Base-by-base conservation (phyloP, 2,888 invertebrate species). In the Tinea semifulvella region DNA sequence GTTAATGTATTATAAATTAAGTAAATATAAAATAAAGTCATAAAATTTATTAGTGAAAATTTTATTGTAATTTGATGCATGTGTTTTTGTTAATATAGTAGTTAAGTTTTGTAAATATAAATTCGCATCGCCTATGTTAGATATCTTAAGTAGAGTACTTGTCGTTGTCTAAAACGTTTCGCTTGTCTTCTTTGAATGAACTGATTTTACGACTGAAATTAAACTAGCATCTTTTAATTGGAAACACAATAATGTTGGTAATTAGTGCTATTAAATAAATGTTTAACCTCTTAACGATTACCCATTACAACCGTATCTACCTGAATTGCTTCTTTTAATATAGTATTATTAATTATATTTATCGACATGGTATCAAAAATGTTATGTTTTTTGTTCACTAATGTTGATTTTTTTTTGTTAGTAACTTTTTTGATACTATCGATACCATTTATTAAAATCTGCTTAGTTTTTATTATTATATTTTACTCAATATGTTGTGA, bases 121-220 rank as follows among this genome's bases (percentile, higher is more conserved):
- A n/a, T n/a, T n/a, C n/a, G n/a, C n/a, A n/a, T n/a, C n/a, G n/a
- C n/a, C n/a, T n/a, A n/a, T n/a, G n/a, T n/a, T n/a, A n/a, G n/a
- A n/a, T n/a, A n/a, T n/a, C n/a, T n/a, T n/a, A n/a, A n/a, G n/a
- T n/a, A n/a, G n/a, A n/a, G n/a, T n/a, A n/a, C n/a, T n/a, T n/a
- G n/a, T n/a, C n/a, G n/a, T n/a, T n/a, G n/a, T n/a, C n/a, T n/a
- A n/a, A n/a, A n/a, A n/a, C n/a, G n/a, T n/a, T n/a, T n/a, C n/a
- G n/a, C n/a, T n/a, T n/a, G n/a, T n/a, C n/a, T n/a, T n/a, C n/a
- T n/a, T n/a, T n/a, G n/a, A n/a, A n/a, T n/a, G n/a, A 31, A 31
- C 13, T 31, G 31, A 31, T n/a, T 31, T 31, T 13, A n/a, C 31
- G 31, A 31, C 31, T 31, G 31, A 31, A 14, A 7, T 31, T 31